phyloP scores from a whole-genome alignment of 2,888 invertebrate species.

The Macaria liturata region DNA sequence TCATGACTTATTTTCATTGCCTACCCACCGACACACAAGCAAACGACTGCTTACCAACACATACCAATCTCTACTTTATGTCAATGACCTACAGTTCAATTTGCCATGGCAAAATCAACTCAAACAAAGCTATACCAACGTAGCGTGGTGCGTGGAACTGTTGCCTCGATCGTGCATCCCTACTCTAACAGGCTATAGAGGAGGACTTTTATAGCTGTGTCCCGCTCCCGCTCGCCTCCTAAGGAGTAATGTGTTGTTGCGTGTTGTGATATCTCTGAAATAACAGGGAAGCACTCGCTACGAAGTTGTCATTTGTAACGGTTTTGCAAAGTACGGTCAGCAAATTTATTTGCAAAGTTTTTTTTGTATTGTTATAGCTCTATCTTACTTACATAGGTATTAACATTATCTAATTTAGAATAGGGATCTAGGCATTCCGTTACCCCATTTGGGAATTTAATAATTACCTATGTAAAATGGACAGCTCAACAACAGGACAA shows the following conservation, averaged over 20 bases:
- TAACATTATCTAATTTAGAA: too few species aligned
- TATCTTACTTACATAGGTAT: too few species aligned
- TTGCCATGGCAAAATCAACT: slow-evolving; percentile 25
- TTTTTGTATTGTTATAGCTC: too few species aligned
- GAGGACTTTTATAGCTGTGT: slow-evolving; percentile 66
- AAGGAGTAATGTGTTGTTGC: slow-evolving; percentile 83
- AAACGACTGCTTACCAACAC: slow-evolving; percentile 26
- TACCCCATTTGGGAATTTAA: too few species aligned
- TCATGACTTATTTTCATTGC: slow-evolving; percentile 61
- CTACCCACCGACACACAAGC: slow-evolving; percentile 49
- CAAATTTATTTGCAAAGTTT: slow-evolving; percentile 39
- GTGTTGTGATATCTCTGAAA: slow-evolving; percentile 84
- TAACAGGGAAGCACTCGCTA: slow-evolving; percentile 83
- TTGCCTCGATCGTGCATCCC: slow-evolving; percentile 69
- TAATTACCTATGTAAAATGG: too few species aligned
- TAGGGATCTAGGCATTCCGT: too few species aligned
- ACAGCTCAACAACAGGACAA: too few species aligned
- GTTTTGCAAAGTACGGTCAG: slow-evolving; percentile 66
- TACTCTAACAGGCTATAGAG: slow-evolving; percentile 52
- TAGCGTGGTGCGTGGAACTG: slow-evolving; percentile 67
- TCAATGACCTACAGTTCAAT: slow-evolving; percentile 29
- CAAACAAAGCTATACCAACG: slow-evolving; percentile 44
- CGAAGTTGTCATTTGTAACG: slow-evolving; percentile 83
- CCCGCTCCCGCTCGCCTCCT: slow-evolving; percentile 68
- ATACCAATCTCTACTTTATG: slow-evolving; percentile 40